Evolutionary conservation across 1,140 invertebrate genomes (phyloP), one percentile per base, ranked within the genome.

Genomic region (Apis florea): DNA sequence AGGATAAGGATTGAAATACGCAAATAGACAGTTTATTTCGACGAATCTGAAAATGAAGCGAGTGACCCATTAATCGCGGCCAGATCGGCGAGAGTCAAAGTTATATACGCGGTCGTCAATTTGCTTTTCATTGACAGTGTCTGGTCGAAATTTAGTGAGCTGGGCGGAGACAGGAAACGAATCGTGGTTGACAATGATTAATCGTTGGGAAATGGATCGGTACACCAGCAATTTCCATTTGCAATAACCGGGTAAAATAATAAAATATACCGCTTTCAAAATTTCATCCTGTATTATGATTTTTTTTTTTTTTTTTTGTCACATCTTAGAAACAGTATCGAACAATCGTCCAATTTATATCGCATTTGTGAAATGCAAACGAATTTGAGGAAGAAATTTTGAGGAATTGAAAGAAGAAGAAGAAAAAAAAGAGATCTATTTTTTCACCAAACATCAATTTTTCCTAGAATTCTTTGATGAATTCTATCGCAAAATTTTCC

Each of bases 71-170:
- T 82, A 82, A 82, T 82, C 80, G 80, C 17, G 73, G 53, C 19
- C 80, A 82, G 80, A 31, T 9, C 17, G 19, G 26, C 64, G n/a
- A 53, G 70, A 81, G 77, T 83, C 82, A 80, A 83, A 83, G 82
- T 83, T 83, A 83, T 74, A 83, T 56, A 40, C 82, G 26, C 13
- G 70, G 71, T 81, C 78, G 82, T 83, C 82, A 80, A 83, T 83
- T 83, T 72, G 82, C 68, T 83, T 83, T 83, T 83, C 82, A 83
- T 83, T 83, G 82, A 83, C 82, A 83, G 82, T 74, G 78, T 73
- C 78, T 83, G 82, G 61, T 72, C 56, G 56, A 71, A 83, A 83
- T 83, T 83, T 83, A 83, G 82, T 83, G 82, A 56, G 56, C 82
- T 74, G 82, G 82, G 82, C 82, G 82, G 82, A 53, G 70, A 80